These are phyloP conservation scores for Henicopernis longicauda DNA, from an alignment of 2,113 vertebrate species.

Conservation along the genomic window DNA sequence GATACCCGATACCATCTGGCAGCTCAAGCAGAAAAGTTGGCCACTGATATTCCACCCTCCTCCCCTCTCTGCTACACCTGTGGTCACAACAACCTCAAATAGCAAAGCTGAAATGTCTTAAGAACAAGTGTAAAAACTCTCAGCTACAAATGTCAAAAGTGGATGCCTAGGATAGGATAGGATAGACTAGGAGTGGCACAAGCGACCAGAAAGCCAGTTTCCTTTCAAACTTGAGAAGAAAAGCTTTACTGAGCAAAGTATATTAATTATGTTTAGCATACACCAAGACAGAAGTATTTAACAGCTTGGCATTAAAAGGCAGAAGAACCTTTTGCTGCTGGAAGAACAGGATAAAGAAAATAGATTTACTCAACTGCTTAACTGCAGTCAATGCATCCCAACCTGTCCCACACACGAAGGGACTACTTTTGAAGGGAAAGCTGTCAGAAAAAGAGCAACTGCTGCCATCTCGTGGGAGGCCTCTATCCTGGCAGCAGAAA, in stretches of 20 bases:
- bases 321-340: neutral
- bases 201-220: neutral
- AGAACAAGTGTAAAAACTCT: neutral
- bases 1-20: neutral
- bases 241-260: neutral
- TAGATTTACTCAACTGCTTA: neutral
- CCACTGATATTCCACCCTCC: neutral
- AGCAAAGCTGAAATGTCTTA: neutral
- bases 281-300: neutral
- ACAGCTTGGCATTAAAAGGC: neutral
- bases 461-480: constrained; percentile 70
- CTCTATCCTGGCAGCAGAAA: neutral
- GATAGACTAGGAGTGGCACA: neutral
- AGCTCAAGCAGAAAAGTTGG: neutral
- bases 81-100: rapidly evolving
- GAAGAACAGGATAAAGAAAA: neutral
- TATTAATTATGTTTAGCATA: neutral
- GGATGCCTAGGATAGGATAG: neutral
- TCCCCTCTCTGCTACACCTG: neutral
- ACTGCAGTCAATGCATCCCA: neutral
- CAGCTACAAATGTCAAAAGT: neutral
- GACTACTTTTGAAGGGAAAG: neutral
- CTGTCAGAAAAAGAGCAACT: neutral
- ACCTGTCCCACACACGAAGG: rapidly evolving
- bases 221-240: neutral